Percentiles rank a stretch among this genome's conserved stretches.
These are phyloP conservation scores for Hypanus sabinus DNA, from an alignment of 2,113 vertebrate species.

Conservation along the genomic window DNA sequence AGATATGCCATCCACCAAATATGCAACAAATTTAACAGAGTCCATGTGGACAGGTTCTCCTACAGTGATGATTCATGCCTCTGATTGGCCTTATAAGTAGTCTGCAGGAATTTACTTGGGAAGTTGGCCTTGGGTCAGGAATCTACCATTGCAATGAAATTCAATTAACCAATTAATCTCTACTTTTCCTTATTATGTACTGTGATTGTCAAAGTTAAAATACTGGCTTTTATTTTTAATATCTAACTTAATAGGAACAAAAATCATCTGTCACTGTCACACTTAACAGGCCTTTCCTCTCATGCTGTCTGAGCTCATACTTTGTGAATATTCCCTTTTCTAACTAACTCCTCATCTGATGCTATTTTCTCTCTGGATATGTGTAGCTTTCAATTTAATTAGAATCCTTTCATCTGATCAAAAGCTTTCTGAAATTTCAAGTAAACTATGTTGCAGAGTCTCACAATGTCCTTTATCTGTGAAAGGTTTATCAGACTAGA, in stretches of 20 bases:
- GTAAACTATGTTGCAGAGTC: no score
- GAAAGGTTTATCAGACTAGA: neutral
- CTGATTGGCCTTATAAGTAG: neutral
- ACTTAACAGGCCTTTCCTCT: neutral
- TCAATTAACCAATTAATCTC: neutral
- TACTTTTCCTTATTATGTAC: neutral
- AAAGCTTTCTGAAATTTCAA: no score
- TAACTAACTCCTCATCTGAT: neutral
- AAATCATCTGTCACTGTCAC: neutral
- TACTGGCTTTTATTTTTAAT: neutral
- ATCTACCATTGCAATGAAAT: neutral
- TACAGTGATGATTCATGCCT: neutral
- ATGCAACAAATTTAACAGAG: neutral
- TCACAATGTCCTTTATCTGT: no score
- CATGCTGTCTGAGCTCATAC: neutral
- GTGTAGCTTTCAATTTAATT: neutral
- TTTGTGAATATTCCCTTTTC: neutral
- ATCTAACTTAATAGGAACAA: neutral
- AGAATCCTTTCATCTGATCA: no score
- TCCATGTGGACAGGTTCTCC: neutral
- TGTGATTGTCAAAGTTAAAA: neutral
- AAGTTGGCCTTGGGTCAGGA: neutral
- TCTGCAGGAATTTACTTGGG: no score
- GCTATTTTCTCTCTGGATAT: neutral
- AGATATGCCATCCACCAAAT: neutral